phyloP scores from a whole-genome alignment of 2,797 vertebrate genomes.

The Halcyon smyrnensis region DNA sequence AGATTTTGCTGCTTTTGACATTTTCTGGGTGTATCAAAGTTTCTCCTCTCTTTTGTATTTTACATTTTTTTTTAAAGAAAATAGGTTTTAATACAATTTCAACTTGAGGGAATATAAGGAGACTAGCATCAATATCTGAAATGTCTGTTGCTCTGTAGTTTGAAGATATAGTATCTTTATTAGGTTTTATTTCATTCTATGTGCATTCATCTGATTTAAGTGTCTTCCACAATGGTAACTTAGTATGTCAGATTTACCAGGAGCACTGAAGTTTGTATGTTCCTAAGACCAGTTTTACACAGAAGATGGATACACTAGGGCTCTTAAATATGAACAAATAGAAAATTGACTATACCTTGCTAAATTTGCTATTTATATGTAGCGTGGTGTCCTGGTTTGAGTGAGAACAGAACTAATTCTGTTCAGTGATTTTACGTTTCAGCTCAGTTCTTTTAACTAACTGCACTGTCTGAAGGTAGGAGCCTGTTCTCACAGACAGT shows the following conservation, averaged over 20 bases:
- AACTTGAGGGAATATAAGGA: neutral
- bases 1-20: neutral
- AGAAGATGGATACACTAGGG: neutral
- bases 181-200: neutral
- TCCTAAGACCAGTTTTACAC: neutral
- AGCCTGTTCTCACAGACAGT: too few species aligned
- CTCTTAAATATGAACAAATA: neutral
- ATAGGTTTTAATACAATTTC: neutral
- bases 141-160: neutral
- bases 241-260: neutral
- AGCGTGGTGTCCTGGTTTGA: neutral
- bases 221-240: neutral
- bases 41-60: neutral
- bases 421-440: too few species aligned
- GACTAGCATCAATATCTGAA: neutral
- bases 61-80: neutral
- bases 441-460: too few species aligned
- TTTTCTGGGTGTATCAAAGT: neutral
- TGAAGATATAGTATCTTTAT: neutral
- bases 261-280: neutral
- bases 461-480: too few species aligned
- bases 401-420: too few species aligned
- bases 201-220: neutral
- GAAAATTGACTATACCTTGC: neutral
- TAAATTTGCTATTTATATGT: neutral